Conservation (phyloP, 1,140 invertebrate species). For the Gonatopus flavifemur region DNA sequence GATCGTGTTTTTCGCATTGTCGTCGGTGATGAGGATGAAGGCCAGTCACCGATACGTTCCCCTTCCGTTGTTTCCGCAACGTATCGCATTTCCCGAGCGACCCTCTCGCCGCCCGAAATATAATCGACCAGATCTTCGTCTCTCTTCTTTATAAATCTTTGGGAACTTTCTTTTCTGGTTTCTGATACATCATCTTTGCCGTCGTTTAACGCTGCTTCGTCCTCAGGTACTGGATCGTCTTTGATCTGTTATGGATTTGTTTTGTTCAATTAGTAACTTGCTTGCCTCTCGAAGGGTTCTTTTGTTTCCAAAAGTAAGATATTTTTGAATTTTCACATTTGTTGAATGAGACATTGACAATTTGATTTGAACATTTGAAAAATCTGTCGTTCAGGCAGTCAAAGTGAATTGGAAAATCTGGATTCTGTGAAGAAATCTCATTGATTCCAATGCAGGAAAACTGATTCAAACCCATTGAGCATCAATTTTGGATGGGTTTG, state of each 20-base stretch:
- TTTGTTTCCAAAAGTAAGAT: no score
- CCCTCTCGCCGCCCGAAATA: constrained; percentile 71
- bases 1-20: constrained; percentile 41
- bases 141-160: constrained; percentile 53
- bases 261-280: no score
- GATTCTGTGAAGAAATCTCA: no score
- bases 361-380: no score
- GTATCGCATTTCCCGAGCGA: constrained; percentile 76
- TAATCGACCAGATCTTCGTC: constrained; percentile 78
- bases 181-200: constrained; percentile 52
- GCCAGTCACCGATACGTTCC: constrained; percentile 52
- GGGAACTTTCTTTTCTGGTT: constrained; percentile 60
- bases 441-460: no score
- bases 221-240: constrained; percentile 72
- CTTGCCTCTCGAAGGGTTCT: no score
- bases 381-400: no score
- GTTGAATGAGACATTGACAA: no score
- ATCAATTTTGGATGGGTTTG: no score
- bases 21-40: constrained; percentile 34
- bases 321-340: no score
- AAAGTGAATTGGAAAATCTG: no score
- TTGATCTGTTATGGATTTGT: constrained; percentile 57
- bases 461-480: no score
- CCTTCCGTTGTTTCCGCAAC: constrained; percentile 77
- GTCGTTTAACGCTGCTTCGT: constrained; percentile 56